A percentile compares a stretch with the other conserved stretches of the same genome.
Conservation (phyloP, 1,140 invertebrate species). For the Parapsyche elsis region DNA sequence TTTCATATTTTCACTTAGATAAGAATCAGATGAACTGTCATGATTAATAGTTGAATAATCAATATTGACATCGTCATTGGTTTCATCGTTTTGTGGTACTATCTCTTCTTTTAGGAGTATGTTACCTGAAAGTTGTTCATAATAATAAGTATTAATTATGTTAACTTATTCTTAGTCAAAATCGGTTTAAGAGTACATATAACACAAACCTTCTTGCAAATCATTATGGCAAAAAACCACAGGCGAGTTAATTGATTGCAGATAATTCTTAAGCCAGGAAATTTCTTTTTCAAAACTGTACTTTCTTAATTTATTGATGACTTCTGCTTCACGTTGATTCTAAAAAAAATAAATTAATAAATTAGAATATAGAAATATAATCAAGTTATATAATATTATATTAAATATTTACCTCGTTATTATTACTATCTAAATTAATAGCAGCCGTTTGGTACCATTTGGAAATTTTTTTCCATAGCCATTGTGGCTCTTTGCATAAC, state of each 20-base stretch:
- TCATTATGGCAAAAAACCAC: constrained; percentile 99
- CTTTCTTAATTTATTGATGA: constrained; percentile 57
- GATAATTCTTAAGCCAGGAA: constrained; percentile 72
- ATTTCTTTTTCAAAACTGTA: constrained; percentile 74
- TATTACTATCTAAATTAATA: constrained; percentile 45
- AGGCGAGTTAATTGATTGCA: constrained; percentile 75
- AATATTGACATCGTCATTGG: constrained; percentile 56
- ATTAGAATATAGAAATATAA: neutral
- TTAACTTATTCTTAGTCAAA: too few species aligned
- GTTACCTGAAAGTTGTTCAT: constrained; percentile 41
- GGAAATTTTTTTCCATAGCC: constrained; percentile 90
- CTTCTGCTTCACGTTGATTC: constrained; percentile 60
- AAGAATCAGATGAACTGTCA: constrained; percentile 51
- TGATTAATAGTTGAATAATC: constrained; percentile 51
- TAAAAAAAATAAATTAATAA: constrained; percentile 54
- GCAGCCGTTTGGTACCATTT: constrained; percentile 75
- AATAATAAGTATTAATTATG: neutral
- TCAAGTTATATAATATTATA: neutral
- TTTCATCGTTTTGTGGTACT: constrained; percentile 56
- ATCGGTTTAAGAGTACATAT: too few species aligned
- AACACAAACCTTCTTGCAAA: constrained; percentile 87
- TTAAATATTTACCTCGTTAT: constrained; percentile 23
- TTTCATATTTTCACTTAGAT: constrained; percentile 7
- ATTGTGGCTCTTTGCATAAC: constrained; percentile 92
- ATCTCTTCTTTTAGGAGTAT: constrained; percentile 50